Base-by-base conservation (phyloP, 2,113 vertebrate genomes). In the crab-eating macaque (Macaca fascicularis) region DNA sequence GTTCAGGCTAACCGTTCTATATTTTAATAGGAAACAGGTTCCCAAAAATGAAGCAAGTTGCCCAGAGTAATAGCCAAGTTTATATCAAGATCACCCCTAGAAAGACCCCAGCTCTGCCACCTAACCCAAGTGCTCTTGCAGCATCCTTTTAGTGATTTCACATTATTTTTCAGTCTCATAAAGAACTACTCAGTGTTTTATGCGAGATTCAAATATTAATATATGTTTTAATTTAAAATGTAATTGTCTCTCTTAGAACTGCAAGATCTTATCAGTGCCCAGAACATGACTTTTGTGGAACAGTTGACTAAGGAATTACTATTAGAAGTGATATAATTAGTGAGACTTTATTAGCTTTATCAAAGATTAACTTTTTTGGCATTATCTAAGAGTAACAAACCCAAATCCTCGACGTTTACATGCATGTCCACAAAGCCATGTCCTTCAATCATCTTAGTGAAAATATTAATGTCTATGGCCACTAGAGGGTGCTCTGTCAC, bases 401-500 rank as follows among this genome's bases (percentile, higher is more conserved):
- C 40, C 48, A 92, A 48, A 90, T 75, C 67, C 40, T 93, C 40
- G 0, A 38, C 38, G 40, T 89, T 96, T 89, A 20, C 57, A 80
- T 84, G 19, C 57, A 80, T 70, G 76, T 79, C n/a, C 93, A 40
- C 91, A 82, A 57, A 93, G 64, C 75, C 59, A 2, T 76, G 76
- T 69, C 75, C 48, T 79, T 76, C 67, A 45, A 76, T 96, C 38
- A 85, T 96, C 43, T 89, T 93, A 93, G 79, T 83, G 75, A 89
- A 69, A 95, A 79, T 61, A 11, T 78, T 89, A 59, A 11, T n/a
- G 30, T 70, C 35, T 8, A 0, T 1, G 32, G 1, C 95, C 99
- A 95, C 94, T 57, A 98, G 98, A 93, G 95, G 98, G 98, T 48
- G 96, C 93, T 22, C 69, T 35, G 30, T 1, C 10, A 35, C 94